Evolutionary conservation across 2,113 vertebrate genomes (phyloP).

Genomic region (Rhagologus leucostigma): DNA sequence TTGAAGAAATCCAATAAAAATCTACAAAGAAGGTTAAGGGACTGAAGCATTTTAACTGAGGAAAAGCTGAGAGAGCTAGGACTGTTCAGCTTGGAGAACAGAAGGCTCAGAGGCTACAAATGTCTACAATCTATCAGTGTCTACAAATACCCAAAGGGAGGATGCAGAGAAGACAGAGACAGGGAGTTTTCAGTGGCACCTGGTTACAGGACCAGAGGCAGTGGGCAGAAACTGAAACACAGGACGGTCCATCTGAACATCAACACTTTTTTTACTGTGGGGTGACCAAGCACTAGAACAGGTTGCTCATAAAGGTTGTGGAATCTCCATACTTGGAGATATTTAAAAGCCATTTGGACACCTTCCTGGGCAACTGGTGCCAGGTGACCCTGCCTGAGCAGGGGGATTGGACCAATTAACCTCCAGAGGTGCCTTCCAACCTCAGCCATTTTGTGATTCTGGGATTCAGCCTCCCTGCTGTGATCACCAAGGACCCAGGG

Average conservation of each 20-base stretch:
- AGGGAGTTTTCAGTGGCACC: neutral
- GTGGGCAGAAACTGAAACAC: neutral
- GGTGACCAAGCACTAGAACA: neutral
- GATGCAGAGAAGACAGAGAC: neutral
- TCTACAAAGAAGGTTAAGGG: neutral
- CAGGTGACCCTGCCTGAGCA: neutral
- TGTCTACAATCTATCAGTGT: neutral
- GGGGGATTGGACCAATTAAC: neutral
- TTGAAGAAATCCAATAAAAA: neutral
- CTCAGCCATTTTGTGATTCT: neutral
- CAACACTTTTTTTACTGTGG: neutral
- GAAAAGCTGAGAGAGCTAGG: neutral
- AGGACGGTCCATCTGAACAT: neutral
- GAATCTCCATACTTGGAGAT: neutral
- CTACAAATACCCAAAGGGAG: neutral
- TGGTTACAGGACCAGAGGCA: neutral
- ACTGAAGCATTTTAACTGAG: neutral
- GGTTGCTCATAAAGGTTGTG: neutral
- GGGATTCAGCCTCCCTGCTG: neutral
- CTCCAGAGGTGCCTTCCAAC: neutral
- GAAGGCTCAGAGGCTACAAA: neutral
- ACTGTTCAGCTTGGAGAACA: neutral
- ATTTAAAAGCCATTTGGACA: rapidly evolving
- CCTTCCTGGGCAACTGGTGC: rapidly evolving
- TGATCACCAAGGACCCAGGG: neutral